phyloP scores from a whole-genome alignment of 2,113 vertebrate species.

The Lethenteron camtschaticum region DNA sequence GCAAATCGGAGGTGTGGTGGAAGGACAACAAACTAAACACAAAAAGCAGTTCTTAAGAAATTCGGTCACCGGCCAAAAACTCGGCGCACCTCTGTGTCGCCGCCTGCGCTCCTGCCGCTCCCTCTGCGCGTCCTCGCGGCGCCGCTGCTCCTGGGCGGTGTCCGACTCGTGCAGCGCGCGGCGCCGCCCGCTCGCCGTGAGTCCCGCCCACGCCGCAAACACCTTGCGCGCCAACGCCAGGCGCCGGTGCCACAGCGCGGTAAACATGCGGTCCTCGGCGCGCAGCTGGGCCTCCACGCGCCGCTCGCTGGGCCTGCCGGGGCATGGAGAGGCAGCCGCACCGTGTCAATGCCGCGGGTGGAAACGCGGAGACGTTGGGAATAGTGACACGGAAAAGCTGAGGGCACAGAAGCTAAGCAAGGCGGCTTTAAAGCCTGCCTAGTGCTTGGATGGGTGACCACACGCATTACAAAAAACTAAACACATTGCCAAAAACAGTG shows the following conservation, averaged over 20 bases:
- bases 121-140: conserved; percentile 41
- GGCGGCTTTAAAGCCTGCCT: too few relatives aligned
- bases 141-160: conserved; percentile 37
- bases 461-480: too few relatives aligned
- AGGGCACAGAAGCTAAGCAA: too few relatives aligned
- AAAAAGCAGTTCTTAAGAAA: too few relatives aligned
- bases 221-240: conserved; percentile 47
- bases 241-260: conserved; percentile 58
- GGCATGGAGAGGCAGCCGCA: conserved; percentile 13
- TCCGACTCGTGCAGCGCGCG: conserved; percentile 30
- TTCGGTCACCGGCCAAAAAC: too few relatives aligned
- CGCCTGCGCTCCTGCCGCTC: conserved; percentile 63
- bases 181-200: conserved; percentile 35
- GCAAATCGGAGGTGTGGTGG: too few relatives aligned
- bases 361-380: too few relatives aligned
- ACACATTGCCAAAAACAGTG: too few relatives aligned
- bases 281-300: conserved; percentile 6
- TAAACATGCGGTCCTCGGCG: conserved; percentile 45
- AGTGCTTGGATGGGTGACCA: too few relatives aligned
- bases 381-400: too few relatives aligned
- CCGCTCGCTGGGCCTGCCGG: conserved; percentile 23
- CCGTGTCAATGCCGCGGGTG: too few relatives aligned
- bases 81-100: conserved; percentile 18
- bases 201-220: conserved; percentile 36
- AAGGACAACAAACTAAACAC: too few relatives aligned